These are phyloP conservation scores for Passerculus sandwichensis DNA, from an alignment of 2,797 vertebrate species.

Conservation along the genomic window DNA sequence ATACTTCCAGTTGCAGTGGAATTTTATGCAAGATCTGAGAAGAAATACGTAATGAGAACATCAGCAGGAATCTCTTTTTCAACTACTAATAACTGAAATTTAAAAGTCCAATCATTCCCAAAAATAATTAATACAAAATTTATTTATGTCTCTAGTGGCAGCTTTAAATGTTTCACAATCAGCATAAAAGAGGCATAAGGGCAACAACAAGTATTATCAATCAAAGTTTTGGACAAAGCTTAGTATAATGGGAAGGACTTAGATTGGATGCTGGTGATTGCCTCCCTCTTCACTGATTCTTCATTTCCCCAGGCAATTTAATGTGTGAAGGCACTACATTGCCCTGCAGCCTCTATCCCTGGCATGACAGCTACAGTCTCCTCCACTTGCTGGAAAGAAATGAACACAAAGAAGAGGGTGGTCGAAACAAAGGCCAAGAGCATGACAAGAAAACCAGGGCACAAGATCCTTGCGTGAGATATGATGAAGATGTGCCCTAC, in stretches of 20 bases:
- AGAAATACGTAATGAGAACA: background rate
- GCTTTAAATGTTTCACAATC: background rate
- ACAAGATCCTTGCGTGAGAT: background rate
- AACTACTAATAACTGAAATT: background rate
- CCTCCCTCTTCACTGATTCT: background rate
- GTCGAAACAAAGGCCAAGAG: background rate
- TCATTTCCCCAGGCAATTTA: background rate
- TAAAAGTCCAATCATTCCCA: background rate
- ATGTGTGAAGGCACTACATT: background rate
- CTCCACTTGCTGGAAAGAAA: background rate
- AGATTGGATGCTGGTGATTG: background rate
- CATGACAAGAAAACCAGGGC: background rate
- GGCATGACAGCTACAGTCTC: background rate
- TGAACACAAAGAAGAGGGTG: background rate
- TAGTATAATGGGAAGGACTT: background rate
- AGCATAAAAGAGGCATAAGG: background rate
- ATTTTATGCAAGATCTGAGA: background rate
- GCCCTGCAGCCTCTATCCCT: background rate
- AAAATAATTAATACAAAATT: background rate
- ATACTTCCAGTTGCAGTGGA: background rate
- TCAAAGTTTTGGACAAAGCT: background rate
- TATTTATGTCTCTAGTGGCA: background rate
- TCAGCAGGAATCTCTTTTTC: background rate
- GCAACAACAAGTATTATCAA: background rate
- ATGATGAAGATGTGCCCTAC: fast-evolving